phyloP scores from a whole-genome alignment of 2,113 vertebrate species.

The Typhlomys cinereus region DNA sequence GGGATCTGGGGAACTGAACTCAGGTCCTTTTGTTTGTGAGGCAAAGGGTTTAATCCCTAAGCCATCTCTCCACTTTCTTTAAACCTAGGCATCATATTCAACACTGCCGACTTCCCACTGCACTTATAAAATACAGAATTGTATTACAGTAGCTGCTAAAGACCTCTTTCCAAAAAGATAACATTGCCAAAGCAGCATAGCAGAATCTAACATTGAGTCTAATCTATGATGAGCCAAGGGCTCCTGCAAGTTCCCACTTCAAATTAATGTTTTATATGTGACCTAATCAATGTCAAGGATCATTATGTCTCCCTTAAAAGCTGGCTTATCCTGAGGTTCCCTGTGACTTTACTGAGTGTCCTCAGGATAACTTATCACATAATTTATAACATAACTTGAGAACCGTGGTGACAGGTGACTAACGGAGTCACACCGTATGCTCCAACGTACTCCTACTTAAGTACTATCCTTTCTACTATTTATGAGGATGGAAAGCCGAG shows the following conservation, averaged over 20 bases:
- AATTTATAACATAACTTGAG: neutral
- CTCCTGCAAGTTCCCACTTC: neutral
- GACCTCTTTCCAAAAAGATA: neutral
- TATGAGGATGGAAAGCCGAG: neutral
- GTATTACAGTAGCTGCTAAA: neutral
- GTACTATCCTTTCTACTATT: neutral
- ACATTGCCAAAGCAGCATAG: neutral
- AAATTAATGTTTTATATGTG: neutral
- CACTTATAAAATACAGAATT: neutral
- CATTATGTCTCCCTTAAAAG: neutral
- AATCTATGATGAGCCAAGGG: neutral
- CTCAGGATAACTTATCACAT: neutral
- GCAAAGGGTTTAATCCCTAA: no score
- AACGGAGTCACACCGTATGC: neutral
- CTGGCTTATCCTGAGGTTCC: neutral
- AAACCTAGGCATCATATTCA: neutral
- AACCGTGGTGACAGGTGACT: neutral
- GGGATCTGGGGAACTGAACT: no score
- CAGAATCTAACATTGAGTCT: neutral
- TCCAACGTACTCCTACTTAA: neutral
- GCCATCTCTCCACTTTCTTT: no score
- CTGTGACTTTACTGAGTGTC: neutral
- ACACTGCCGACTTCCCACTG: neutral
- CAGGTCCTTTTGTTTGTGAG: no score
- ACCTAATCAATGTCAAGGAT: neutral